Evolutionary conservation across 2,888 invertebrate genomes (phyloP).

Genomic region (Noctua pronuba): DNA sequence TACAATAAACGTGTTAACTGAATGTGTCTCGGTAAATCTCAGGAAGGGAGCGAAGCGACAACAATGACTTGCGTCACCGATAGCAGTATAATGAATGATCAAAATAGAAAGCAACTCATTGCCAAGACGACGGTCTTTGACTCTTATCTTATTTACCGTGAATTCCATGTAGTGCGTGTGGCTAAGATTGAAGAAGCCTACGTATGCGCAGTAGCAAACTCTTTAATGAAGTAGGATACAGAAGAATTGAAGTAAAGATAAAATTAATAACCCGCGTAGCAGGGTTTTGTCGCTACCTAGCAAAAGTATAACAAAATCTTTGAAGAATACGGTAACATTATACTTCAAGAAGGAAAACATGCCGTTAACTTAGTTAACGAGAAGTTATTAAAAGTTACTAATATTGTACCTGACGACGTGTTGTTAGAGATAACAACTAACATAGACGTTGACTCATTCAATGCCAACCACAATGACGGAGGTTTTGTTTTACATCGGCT

Average conservation of each 20-base stretch:
- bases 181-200: neutral
- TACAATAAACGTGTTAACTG: slow-evolving; percentile 19
- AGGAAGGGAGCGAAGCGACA: neutral
- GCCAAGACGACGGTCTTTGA: neutral
- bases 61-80: neutral
- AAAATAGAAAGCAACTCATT: neutral
- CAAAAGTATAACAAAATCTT: neutral
- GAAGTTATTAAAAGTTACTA: neutral
- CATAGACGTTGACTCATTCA: too few relatives aligned
- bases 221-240: neutral
- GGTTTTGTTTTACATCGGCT: neutral
- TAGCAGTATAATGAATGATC: neutral
- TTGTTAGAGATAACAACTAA: neutral
- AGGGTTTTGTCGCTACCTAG: neutral
- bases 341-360: neutral
- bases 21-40: neutral
- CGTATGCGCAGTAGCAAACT: neutral
- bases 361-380: neutral
- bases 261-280: too few relatives aligned
- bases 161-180: neutral
- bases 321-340: neutral
- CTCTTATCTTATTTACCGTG: neutral
- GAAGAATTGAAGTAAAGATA: neutral
- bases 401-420: neutral
- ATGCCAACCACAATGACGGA: neutral